Percentiles rank a stretch among this genome's conserved stretches.
Conservation (phyloP, 2,797 vertebrate species). For the Cyprinodon diabolis region DNA sequence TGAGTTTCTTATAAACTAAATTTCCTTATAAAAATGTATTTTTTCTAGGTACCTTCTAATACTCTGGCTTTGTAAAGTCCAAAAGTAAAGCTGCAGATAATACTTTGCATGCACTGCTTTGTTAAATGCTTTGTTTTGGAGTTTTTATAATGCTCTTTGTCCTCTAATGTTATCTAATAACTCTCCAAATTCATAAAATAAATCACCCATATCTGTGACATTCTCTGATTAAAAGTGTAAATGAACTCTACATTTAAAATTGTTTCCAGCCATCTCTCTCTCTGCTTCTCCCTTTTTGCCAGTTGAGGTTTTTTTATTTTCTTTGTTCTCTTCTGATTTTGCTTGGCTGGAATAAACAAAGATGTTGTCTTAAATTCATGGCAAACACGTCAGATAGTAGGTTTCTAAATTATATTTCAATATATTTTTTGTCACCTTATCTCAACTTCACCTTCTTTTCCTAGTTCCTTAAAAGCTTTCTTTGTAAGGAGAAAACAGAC, state of each 20-base stretch:
- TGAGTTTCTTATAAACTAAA: neutral
- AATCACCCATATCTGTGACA: neutral
- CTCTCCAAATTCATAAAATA: too few species aligned
- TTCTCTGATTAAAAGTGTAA: neutral
- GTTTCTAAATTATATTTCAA: neutral
- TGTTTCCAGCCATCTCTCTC: rapidly evolving
- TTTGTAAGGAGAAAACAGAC: neutral
- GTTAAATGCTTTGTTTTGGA: too few species aligned
- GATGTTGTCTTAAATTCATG: neutral
- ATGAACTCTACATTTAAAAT: neutral
- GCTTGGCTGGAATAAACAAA: neutral
- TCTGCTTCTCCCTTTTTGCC: neutral
- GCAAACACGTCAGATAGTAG: neutral
- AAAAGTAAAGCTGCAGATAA: too few species aligned
- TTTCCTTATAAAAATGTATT: too few species aligned
- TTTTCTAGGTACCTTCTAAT: too few species aligned
- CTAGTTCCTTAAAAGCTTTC: neutral
- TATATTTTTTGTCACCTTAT: neutral
- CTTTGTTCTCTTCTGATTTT: neutral
- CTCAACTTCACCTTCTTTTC: too few species aligned
- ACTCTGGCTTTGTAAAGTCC: too few species aligned
- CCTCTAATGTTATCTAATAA: too few species aligned
- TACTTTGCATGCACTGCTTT: too few species aligned
- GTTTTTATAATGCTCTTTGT: neutral
- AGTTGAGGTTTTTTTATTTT: neutral